phyloP scores from a whole-genome alignment of 2,888 invertebrate genomes.

The Gortyna flavago region DNA sequence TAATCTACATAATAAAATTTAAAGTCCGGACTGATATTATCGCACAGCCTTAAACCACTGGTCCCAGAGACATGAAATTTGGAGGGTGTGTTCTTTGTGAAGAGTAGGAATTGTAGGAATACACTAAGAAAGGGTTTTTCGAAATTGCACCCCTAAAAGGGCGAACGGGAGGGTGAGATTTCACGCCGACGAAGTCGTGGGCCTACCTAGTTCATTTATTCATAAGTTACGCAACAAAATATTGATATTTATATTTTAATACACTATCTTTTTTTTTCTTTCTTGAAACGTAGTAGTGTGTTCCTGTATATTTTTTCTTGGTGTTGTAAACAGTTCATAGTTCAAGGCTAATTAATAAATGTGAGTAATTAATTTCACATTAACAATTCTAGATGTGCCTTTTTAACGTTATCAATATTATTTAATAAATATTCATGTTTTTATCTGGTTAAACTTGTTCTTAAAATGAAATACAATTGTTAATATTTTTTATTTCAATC shows the following conservation, averaged over 20 bases:
- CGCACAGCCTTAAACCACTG: too few relatives aligned
- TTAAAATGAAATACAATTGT: background rate
- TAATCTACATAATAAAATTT: too few relatives aligned
- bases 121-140: too few relatives aligned
- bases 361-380: slow-evolving; percentile 13
- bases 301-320: background rate
- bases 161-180: too few relatives aligned
- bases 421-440: slow-evolving; percentile 6
- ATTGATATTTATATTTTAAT: background rate
- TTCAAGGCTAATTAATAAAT: slow-evolving; percentile 24
- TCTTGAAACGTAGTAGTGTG: background rate
- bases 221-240: background rate
- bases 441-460: background rate
- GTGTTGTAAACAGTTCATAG: background rate
- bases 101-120: too few relatives aligned
- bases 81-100: too few relatives aligned
- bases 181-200: too few relatives aligned
- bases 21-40: too few relatives aligned
- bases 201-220: too few relatives aligned
- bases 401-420: background rate
- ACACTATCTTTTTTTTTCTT: background rate
- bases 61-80: too few relatives aligned
- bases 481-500: background rate
- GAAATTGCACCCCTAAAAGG: too few relatives aligned
- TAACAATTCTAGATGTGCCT: slow-evolving; percentile 1